Evolutionary conservation across 2,113 vertebrate genomes (phyloP), one percentile per base, ranked within the genome.

Genomic region (Oryzias woworae): DNA sequence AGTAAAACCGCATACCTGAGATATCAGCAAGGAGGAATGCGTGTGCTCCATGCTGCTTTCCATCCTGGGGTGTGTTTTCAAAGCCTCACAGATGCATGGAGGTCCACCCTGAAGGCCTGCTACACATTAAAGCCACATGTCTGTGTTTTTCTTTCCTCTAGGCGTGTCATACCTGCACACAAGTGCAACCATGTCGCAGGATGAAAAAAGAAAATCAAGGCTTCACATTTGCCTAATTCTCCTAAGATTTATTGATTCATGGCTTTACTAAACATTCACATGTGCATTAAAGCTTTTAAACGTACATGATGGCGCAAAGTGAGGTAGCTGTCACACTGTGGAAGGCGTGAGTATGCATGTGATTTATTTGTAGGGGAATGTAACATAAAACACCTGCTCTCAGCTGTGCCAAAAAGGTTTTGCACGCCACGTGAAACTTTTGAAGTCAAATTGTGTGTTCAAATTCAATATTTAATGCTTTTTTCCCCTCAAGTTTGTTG

Each of bases 111-210:
- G 28, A 28, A 28, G 81, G 80, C 68, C 72, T 67, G 76, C 63
- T 61, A 24, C 75, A 53, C 73, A 87, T 87, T 87, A 89, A 89
- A 88, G 80, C 85, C 87, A 87, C 77, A 84, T 87, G 87, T 79
- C 42, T 28, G 3, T 80, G 80, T 86, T 85, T 85, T 78, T 87
- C 79, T 85, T 88, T 84, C 81, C 79, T 52, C 10, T 50, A 66
- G 66, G 49, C 77, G 15, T 72, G 55, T 85, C 74, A 18, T 82
- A 82, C 83, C 69, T 83, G 78, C 59, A 61, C 75, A 17, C 58
- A 47, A 62, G 44, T 53, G 7, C 59, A 41, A 50, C 47, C 26
- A 7, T 15, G 22, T 6, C 2, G 4, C 3, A 8, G 23, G 7
- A 7, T 16, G 51, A 28, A 45, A 17, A 44, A 45, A 17, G 36